Conservation (phyloP, 2,113 vertebrate genomes). For the Calypte anna region DNA sequence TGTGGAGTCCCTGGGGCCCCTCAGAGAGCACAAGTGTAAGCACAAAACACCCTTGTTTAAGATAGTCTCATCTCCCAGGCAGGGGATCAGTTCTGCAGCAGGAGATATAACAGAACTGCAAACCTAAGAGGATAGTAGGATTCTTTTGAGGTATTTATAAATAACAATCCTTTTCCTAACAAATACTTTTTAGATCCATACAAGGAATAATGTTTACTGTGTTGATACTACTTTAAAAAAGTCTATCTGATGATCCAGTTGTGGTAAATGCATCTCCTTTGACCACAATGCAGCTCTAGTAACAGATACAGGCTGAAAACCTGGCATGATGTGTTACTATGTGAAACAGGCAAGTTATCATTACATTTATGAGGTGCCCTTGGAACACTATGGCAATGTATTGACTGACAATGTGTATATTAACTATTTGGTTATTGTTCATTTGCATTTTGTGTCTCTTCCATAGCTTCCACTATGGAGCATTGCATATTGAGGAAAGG, state of each 20-base stretch:
- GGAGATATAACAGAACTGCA: background rate
- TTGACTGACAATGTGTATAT: background rate
- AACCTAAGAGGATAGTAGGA: accelerated
- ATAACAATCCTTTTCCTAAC: background rate
- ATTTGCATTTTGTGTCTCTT: background rate
- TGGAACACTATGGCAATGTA: background rate
- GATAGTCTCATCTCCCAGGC: background rate
- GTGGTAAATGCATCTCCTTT: background rate
- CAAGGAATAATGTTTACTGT: accelerated
- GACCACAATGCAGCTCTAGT: background rate
- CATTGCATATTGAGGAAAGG: background rate
- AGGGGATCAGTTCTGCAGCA: background rate
- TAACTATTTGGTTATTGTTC: background rate
- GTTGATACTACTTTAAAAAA: background rate
- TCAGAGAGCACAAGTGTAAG: background rate
- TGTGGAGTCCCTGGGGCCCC: background rate
- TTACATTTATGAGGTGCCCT: background rate
- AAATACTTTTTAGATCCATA: accelerated
- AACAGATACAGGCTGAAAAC: background rate
- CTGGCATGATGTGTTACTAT: background rate
- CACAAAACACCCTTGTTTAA: background rate
- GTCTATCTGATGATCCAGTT: background rate
- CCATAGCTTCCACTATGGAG: background rate
- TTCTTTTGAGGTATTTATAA: background rate
- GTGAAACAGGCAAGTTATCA: background rate